Evolutionary conservation across 2,888 invertebrate genomes (phyloP).

Genomic region (Dione vanillae): DNA sequence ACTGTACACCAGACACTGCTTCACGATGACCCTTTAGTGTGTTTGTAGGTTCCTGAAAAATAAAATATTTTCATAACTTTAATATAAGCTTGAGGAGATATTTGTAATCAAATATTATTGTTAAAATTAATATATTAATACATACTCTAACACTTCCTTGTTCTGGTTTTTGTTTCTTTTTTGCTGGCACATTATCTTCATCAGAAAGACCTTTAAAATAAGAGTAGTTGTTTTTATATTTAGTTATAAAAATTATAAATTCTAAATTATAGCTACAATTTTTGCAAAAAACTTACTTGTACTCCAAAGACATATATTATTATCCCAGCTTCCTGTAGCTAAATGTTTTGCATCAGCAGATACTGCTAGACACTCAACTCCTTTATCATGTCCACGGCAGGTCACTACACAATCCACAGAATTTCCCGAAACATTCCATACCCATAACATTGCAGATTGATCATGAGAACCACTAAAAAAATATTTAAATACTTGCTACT

Average conservation of each 20-base stretch:
- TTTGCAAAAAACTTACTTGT: constrained; percentile 74
- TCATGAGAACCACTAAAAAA: constrained; percentile 92
- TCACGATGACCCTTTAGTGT: constrained; percentile 97
- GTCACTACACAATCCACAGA: constrained; percentile 91
- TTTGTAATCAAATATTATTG: no score
- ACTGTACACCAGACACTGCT: constrained; percentile 92
- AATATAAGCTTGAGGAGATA: no score
- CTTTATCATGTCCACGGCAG: constrained; percentile 96
- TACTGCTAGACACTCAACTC: constrained; percentile 94
- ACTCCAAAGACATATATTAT: constrained; percentile 96
- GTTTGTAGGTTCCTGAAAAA: constrained; percentile 88
- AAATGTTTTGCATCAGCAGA: constrained; percentile 86
- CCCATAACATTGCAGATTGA: constrained; percentile 95
- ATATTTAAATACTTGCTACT: neutral
- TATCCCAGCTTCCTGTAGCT: constrained; percentile 97
- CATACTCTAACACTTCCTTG: constrained; percentile 85
- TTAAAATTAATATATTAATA: constrained; percentile 34
- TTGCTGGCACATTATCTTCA: constrained; percentile 83
- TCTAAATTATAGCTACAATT: constrained; percentile 6
- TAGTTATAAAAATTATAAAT: neutral
- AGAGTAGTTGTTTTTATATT: neutral
- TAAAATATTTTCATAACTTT: neutral
- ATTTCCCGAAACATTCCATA: constrained; percentile 90
- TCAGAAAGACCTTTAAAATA: constrained; percentile 76
- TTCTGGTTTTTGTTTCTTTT: constrained; percentile 85